These are phyloP conservation scores for Amazona ochrocephala DNA, from an alignment of 2,797 vertebrate species.

Conservation along the genomic window DNA sequence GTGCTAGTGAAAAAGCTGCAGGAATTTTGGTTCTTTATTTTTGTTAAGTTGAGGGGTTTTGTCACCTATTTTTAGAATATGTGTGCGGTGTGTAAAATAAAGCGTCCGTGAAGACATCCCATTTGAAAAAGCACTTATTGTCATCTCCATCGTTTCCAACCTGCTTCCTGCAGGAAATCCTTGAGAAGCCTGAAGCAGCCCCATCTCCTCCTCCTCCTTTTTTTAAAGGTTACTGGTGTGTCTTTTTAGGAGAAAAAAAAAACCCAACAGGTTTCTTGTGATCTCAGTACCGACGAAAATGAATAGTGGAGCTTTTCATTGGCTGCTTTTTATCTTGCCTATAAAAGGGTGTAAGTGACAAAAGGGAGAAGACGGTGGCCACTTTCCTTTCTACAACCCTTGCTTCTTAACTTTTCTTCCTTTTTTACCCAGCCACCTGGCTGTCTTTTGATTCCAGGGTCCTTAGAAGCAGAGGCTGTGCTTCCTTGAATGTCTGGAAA, in stretches of 20 bases:
- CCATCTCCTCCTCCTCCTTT: not conserved
- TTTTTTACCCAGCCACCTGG: not conserved
- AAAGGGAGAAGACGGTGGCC: not conserved
- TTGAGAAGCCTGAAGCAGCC: not conserved
- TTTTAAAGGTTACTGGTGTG: not conserved
- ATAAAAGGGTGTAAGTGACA: not conserved
- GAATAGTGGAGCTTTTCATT: not conserved
- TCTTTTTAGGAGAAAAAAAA: not conserved
- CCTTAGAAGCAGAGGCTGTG: not conserved
- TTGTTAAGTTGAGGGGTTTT: not conserved
- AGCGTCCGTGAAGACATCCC: not conserved
- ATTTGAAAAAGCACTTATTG: not conserved
- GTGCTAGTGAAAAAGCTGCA: not conserved
- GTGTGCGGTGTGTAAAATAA: not conserved
- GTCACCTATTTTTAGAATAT: not conserved
- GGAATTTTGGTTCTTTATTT: not conserved
- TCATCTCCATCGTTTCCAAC: not conserved
- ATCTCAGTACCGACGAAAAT: not conserved
- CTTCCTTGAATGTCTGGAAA: not conserved
- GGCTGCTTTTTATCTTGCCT: conserved; percentile 31
- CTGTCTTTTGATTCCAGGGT: not conserved
- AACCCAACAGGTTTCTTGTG: not conserved
- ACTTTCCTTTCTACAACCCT: not conserved
- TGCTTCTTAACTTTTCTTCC: not conserved
- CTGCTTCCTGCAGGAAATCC: not conserved